These are phyloP conservation scores for Thrips palmi DNA, from an alignment of 1,140 invertebrate genomes.

Conservation along the genomic window DNA sequence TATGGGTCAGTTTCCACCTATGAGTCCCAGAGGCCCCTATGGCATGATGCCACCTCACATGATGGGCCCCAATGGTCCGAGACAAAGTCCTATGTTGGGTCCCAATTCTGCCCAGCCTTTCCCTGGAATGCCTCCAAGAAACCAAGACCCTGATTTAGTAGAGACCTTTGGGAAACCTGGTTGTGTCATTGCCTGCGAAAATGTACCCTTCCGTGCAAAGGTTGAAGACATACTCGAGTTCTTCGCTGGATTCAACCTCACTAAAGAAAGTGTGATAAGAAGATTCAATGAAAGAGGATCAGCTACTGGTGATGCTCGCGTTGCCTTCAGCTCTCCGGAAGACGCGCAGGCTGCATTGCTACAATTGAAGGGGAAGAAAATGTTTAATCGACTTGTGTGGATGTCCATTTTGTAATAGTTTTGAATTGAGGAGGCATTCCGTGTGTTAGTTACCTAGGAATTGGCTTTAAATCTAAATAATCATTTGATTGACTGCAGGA, in stretches of 20 bases:
- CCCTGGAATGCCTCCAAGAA: conserved; percentile 17
- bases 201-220: conserved; percentile 68
- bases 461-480: too few species aligned
- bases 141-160: conserved; percentile 17
- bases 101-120: conserved; percentile 13
- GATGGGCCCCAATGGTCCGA: not conserved
- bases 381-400: conserved; percentile 22
- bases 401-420: too few species aligned
- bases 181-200: conserved; percentile 64
- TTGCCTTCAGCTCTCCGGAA: conserved; percentile 53
- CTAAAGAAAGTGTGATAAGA: conserved; percentile 57
- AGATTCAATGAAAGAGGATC: conserved; percentile 67
- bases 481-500: too few species aligned
- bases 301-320: conserved; percentile 74
- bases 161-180: conserved; percentile 56
- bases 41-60: conserved; percentile 1
- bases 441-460: too few species aligned
- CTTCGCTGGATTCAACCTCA: conserved; percentile 56
- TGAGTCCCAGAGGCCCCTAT: not conserved
- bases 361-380: conserved; percentile 24
- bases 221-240: conserved; percentile 76
- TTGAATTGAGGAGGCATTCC: too few species aligned
- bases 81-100: conserved; percentile 16
- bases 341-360: conserved; percentile 58
- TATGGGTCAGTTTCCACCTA: not conserved